phyloP scores from a whole-genome alignment of 2,888 invertebrate species.

The Hirtodrosophila cameraria region DNA sequence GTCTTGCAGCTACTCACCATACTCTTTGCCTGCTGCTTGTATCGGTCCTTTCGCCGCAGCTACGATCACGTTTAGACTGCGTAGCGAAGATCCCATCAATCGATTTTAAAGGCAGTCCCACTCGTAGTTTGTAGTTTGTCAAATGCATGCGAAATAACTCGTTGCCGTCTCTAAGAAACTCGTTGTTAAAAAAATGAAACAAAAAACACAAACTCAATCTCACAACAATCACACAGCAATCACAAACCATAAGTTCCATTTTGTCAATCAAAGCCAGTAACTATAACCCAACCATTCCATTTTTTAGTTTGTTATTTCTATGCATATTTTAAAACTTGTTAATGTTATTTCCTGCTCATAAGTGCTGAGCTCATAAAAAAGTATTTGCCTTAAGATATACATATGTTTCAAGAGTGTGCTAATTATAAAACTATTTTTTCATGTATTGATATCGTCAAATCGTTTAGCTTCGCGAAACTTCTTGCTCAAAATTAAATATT shows the following conservation, averaged over 20 bases:
- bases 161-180: constrained; percentile 54
- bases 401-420: constrained; percentile 15
- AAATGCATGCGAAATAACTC: constrained; percentile 47
- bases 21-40: constrained; percentile 96
- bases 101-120: constrained; percentile 60
- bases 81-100: constrained; percentile 75
- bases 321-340: constrained; percentile 25
- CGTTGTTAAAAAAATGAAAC: constrained; percentile 25
- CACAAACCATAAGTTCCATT: constrained; percentile 18
- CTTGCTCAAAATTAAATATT: neutral
- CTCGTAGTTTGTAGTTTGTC: constrained; percentile 60
- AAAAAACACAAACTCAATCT: constrained; percentile 12
- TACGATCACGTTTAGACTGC: constrained; percentile 91
- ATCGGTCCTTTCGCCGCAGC: constrained; percentile 95
- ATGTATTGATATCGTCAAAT: neutral
- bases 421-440: neutral
- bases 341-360: constrained; percentile 36
- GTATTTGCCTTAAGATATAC: constrained; percentile 10
- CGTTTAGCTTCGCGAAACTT: too few species aligned
- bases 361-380: constrained; percentile 28
- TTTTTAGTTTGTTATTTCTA: constrained; percentile 30
- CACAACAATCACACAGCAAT: constrained; percentile 34
- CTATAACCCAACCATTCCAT: constrained; percentile 25
- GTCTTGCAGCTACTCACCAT: constrained; percentile 92
- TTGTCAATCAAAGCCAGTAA: constrained; percentile 15